phyloP scores from a whole-genome alignment of 1,140 invertebrate genomes.

The Globodera rostochiensis region DNA sequence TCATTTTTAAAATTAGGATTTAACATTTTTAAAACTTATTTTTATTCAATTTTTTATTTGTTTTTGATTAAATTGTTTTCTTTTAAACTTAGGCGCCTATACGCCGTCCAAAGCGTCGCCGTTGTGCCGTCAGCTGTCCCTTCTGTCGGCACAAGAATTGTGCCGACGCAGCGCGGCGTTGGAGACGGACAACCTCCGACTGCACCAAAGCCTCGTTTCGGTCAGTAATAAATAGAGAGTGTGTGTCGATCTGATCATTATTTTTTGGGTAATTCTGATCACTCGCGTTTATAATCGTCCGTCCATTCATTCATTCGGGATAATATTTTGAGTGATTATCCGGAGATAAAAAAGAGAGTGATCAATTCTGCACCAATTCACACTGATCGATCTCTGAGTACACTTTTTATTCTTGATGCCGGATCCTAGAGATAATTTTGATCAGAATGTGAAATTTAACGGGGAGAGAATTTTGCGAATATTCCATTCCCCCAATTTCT shows the following conservation, averaged over 20 bases:
- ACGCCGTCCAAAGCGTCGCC: conserved; percentile 4
- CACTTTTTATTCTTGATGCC: too few species aligned
- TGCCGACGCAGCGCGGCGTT: conserved; percentile 43
- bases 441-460: too few species aligned
- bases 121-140: conserved; percentile 33
- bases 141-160: conserved; percentile 41
- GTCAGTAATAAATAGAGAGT: conserved; percentile 17
- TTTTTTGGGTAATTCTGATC: too few species aligned
- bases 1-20: too few species aligned
- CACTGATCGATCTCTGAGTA: too few species aligned
- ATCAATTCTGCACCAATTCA: too few species aligned
- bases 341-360: too few species aligned
- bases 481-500: conserved; percentile 8
- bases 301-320: background rate
- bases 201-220: conserved; percentile 49
- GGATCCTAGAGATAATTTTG: too few species aligned
- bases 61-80: background rate
- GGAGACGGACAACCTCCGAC: conserved; percentile 45
- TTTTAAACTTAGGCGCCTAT: background rate
- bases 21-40: background rate
- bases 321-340: background rate
- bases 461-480: background rate
- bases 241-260: too few species aligned
- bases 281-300: background rate
- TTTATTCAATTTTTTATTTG: too few species aligned